Conservation (phyloP, 2,888 invertebrate genomes). For the Muschampia plurimacula region DNA sequence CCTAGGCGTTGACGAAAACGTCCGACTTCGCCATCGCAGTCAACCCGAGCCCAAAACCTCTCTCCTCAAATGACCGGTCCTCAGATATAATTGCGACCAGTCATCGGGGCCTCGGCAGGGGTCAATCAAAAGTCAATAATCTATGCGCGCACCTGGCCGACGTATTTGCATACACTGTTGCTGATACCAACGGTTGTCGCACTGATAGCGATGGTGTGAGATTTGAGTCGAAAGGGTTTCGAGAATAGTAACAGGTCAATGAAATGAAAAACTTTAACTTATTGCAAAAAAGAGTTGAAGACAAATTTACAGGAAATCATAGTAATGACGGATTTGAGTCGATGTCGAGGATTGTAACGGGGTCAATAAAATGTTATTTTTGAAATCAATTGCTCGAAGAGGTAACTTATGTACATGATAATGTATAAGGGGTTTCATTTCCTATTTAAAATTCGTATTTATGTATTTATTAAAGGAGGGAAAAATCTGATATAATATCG, state of each 20-base stretch:
- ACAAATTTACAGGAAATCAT: no score
- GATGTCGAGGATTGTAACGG: no score
- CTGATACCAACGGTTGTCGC: constrained; percentile 45
- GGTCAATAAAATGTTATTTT: no score
- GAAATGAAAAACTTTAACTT: no score
- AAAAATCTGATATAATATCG: no score
- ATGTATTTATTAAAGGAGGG: no score
- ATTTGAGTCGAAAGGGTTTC: neutral
- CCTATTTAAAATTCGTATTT: no score
- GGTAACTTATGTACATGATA: no score
- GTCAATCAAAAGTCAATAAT: constrained; percentile 43
- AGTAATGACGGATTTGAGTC: no score
- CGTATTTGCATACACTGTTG: constrained; percentile 40
- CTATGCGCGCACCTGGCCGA: constrained; percentile 39
- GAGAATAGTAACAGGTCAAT: neutral
- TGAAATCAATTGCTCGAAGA: no score
- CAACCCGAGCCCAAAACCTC: neutral
- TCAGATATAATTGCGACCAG: constrained; percentile 34
- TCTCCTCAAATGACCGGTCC: constrained; percentile 17
- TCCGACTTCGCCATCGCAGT: neutral
- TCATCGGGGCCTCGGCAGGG: constrained; percentile 40
- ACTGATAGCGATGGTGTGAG: neutral
- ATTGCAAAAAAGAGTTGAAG: no score
- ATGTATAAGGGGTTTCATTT: no score
- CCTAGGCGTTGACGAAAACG: neutral